A percentile compares a stretch with the other conserved stretches of the same genome.
Evolutionary conservation across 2,113 vertebrate genomes (phyloP).

Genomic region (Dicrurus megarhynchus): DNA sequence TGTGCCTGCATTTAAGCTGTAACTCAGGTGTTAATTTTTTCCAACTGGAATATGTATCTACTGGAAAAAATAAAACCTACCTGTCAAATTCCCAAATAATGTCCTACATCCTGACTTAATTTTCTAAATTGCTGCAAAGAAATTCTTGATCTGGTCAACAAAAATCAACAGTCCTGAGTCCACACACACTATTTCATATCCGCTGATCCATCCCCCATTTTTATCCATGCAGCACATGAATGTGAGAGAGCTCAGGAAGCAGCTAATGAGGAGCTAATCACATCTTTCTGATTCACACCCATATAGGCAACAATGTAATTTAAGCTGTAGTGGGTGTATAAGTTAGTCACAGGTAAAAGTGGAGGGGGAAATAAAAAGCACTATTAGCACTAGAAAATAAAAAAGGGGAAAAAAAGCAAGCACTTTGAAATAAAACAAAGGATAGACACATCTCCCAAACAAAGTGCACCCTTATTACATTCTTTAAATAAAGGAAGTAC

Average conservation of each 20-base stretch:
- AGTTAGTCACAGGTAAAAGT: conserved; percentile 21
- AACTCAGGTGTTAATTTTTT: neutral
- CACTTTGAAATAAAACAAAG: neutral
- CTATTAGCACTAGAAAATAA: neutral
- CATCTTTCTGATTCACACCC: conserved; percentile 29
- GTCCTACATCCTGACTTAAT: neutral
- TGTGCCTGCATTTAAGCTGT: neutral
- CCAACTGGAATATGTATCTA: neutral
- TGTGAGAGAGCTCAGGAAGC: neutral
- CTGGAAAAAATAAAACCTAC: neutral
- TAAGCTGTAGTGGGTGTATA: neutral
- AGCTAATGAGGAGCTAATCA: conserved; percentile 12
- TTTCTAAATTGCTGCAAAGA: neutral
- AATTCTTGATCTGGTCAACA: neutral
- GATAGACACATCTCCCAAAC: neutral
- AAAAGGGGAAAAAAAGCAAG: neutral
- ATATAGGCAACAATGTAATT: neutral
- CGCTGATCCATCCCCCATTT: neutral
- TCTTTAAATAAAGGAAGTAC: neutral
- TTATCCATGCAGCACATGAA: neutral
- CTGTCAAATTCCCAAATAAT: neutral
- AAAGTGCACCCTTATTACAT: neutral
- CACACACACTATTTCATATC: neutral
- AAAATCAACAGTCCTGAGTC: neutral
- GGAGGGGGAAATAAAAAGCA: neutral